phyloP scores from a whole-genome alignment of 2,797 vertebrate genomes.

The Callimico goeldii region DNA sequence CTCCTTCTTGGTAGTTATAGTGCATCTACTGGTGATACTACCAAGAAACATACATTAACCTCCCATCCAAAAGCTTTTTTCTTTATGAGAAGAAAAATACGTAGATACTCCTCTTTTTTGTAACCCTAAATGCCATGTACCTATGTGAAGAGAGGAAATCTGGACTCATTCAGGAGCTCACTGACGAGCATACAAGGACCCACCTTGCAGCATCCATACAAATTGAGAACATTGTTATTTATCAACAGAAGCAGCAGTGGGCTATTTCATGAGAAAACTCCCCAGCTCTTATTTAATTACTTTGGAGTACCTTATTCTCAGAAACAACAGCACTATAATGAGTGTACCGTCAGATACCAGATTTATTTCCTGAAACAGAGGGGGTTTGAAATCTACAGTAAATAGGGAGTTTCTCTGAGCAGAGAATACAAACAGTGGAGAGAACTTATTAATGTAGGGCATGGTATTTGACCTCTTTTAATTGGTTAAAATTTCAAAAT shows the following conservation, averaged over 20 bases:
- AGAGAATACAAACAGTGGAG: neutral
- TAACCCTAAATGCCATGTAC: neutral
- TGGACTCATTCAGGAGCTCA: neutral
- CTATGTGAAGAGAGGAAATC: neutral
- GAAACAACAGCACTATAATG: slow-evolving; percentile 60
- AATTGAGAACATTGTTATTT: neutral
- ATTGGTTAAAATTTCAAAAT: slow-evolving; percentile 45
- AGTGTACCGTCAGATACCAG: slow-evolving; percentile 7
- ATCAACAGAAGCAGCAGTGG: neutral
- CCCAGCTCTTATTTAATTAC: slow-evolving; percentile 52
- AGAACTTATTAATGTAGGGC: slow-evolving; percentile 11
- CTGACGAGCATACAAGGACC: neutral
- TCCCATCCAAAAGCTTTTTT: neutral
- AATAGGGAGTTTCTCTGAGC: neutral
- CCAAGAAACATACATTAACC: neutral
- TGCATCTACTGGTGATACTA: neutral
- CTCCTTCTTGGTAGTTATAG: neutral
- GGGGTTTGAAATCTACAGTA: slow-evolving; percentile 55
- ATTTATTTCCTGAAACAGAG: slow-evolving; percentile 44
- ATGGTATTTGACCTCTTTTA: slow-evolving; percentile 33
- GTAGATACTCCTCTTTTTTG: neutral
- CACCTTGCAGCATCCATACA: neutral
- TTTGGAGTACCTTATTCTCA: slow-evolving; percentile 44
- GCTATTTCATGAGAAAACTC: neutral
- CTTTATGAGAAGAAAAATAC: neutral